These are phyloP conservation scores for Habrosyne pyritoides DNA, from an alignment of 2,888 invertebrate genomes.

Conservation along the genomic window DNA sequence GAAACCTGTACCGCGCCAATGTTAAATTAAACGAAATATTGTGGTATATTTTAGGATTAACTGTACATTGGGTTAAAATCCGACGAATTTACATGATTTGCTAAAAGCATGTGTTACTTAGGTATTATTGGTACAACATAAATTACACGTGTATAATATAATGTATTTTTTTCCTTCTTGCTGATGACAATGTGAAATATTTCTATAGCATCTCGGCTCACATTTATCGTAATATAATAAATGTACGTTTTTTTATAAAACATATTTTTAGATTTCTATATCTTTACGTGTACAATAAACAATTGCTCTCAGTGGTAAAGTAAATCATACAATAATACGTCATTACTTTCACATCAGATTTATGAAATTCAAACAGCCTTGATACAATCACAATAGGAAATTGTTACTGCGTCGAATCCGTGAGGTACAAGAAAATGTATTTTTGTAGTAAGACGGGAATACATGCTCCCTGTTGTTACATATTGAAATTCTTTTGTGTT, in stretches of 20 bases:
- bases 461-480: constrained; percentile 36
- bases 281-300: too few species aligned
- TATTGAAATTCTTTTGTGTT: constrained; percentile 50
- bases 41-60: constrained; percentile 65
- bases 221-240: too few species aligned
- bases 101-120: constrained; percentile 36
- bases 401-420: not conserved
- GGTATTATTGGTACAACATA: constrained; percentile 20
- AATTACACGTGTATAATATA: too few species aligned
- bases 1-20: constrained; percentile 51
- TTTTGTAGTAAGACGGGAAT: not conserved
- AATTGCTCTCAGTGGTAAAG: too few species aligned
- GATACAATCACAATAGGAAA: constrained; percentile 3
- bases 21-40: constrained; percentile 65
- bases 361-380: constrained; percentile 4
- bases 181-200: too few species aligned
- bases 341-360: not conserved
- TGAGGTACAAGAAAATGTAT: constrained; percentile 2
- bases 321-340: not conserved
- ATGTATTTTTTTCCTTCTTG: too few species aligned
- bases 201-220: too few species aligned
- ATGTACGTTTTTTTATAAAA: too few species aligned
- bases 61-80: constrained; percentile 59
- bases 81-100: constrained; percentile 64
- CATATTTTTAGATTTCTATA: too few species aligned